Conservation (phyloP, 2,888 invertebrate species). For the Cloeon dipterum region DNA sequence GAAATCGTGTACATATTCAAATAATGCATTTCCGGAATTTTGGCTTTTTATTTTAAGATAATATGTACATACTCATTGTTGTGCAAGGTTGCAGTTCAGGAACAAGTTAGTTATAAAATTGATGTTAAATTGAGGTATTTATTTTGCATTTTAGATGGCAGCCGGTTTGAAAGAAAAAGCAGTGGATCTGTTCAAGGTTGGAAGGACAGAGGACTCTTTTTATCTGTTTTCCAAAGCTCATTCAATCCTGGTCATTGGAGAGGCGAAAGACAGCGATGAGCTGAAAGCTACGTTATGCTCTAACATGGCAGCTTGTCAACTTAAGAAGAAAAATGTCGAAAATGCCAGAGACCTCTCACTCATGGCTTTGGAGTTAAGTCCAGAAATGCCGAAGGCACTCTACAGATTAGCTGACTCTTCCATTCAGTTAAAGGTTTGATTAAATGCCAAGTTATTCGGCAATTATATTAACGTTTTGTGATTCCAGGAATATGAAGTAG, state of each 20-base stretch:
- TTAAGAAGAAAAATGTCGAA: conserved; percentile 39
- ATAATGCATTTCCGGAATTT: too few species aligned
- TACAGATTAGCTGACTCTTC: conserved; percentile 24
- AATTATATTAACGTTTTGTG: not conserved
- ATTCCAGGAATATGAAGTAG: too few species aligned
- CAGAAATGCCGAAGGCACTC: conserved; percentile 24
- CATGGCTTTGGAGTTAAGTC: conserved; percentile 20
- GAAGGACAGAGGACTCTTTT: conserved; percentile 42
- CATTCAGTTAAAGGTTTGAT: conserved; percentile 15
- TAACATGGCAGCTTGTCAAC: conserved; percentile 63
- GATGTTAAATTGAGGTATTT: too few species aligned
- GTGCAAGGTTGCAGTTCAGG: too few species aligned
- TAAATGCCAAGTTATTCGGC: conserved; percentile 10
- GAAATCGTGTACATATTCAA: too few species aligned
- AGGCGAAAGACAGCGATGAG: conserved; percentile 27
- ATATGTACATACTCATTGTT: too few species aligned
- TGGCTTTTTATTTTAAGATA: too few species aligned
- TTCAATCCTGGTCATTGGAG: conserved; percentile 38
- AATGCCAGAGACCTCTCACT: conserved; percentile 37
- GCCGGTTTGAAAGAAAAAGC: conserved; percentile 16
- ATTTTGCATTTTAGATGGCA: not conserved
- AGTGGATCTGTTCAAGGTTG: conserved; percentile 36
- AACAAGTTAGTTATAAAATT: too few species aligned
- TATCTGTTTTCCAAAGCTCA: conserved; percentile 46
- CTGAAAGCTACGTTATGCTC: conserved; percentile 47